Base-by-base conservation (phyloP, 2,113 vertebrate species). In the Entelurus aequoreus region DNA sequence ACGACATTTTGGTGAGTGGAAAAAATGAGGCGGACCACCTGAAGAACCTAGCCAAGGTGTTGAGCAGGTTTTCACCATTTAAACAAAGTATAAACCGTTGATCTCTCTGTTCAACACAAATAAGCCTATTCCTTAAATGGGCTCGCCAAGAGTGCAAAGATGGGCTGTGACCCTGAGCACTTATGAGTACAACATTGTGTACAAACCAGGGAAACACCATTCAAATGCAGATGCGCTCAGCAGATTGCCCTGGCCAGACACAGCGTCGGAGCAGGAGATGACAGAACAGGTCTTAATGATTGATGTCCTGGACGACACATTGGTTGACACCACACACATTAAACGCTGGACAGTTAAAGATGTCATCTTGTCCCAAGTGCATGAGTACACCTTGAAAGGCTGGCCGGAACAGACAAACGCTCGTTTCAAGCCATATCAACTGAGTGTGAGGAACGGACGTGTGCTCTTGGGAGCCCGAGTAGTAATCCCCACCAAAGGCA, bases 61-160 rank as follows among this genome's bases (percentile, higher is more conserved):
- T 19, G 19, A 19, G 19, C 28, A 28, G 28, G 2, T 28, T 28
- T 28, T 28, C 28, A 28, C 1, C 28, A 28, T 28, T 28, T 28
- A 28, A 3, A 28, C 28, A 28, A 2, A 28, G 1, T 4, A 28
- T 28, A 28, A 28, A 4, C 28, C 28, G 4, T 28, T 28, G 28
- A 28, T 28, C 28, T 28, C 28, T 4, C 28, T 28, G 28, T 28
- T 28, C 28, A 28, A 28, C 28, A 28, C 28, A 2, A 62, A n/a
- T 7, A 74, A 74, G 11, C 48, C 68, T 11, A 46, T 61, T 44
- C 69, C 50, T 9, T 63, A 66, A n/a, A 66, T 66, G 59, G 63
- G 8, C 0, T 69, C 67, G 15, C 67, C 53, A 3, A 28, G 63
- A 62, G 54, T 66, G 1, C 63, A 66, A 13, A 49, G 51, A 40